Conservation (phyloP, 2,888 invertebrate genomes). For the Leptinotarsa rubiginosa region DNA sequence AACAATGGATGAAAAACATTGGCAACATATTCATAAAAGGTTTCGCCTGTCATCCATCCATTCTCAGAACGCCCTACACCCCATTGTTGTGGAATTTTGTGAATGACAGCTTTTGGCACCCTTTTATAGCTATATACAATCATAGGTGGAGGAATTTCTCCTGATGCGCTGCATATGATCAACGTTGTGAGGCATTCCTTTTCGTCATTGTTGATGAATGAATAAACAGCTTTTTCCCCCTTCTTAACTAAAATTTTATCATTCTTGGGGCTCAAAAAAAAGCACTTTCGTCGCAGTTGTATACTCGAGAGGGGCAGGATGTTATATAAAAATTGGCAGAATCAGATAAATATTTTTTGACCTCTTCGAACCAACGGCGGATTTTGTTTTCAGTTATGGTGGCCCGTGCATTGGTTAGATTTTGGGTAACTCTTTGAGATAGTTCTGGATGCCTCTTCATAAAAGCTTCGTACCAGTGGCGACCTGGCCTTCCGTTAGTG, state of each 20-base stretch:
- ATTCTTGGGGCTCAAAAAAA: constrained; percentile 42
- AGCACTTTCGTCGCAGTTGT: constrained; percentile 44
- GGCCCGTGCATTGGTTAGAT: not conserved
- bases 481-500: too few relatives aligned
- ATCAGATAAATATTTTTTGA: constrained; percentile 14
- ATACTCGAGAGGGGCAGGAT: constrained; percentile 28
- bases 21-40: constrained; percentile 61
- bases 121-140: constrained; percentile 52
- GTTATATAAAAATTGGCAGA: constrained; percentile 20
- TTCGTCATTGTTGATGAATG: constrained; percentile 39
- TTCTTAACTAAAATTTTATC: constrained; percentile 42
- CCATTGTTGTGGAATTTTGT: constrained; percentile 49
- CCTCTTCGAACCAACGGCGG: constrained; percentile 12
- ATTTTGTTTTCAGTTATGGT: constrained; percentile 1
- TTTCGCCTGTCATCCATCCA: constrained; percentile 64
- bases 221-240: constrained; percentile 40
- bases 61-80: constrained; percentile 61
- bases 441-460: not conserved
- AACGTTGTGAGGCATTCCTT: constrained; percentile 36
- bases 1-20: constrained; percentile 62
- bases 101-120: constrained; percentile 23
- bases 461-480: not conserved
- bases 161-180: constrained; percentile 50
- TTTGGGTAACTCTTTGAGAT: not conserved
- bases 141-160: constrained; percentile 45